These are phyloP conservation scores for Pristionchus japonicus DNA, from an alignment of 2,888 invertebrate species.

Conservation along the genomic window DNA sequence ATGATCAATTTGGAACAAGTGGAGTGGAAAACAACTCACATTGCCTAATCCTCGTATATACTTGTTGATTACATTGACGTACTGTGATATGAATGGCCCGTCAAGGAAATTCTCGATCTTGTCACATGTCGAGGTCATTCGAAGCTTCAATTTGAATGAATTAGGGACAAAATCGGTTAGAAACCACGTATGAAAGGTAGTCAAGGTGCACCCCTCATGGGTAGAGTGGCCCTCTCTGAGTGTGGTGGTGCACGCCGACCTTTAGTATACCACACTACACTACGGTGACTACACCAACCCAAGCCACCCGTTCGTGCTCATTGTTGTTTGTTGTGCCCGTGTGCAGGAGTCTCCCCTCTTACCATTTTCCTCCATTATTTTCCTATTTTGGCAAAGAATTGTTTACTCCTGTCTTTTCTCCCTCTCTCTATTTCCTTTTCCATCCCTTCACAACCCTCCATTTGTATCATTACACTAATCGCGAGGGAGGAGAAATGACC, in stretches of 20 bases:
- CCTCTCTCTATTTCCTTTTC: not conserved
- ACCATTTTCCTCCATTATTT: not conserved
- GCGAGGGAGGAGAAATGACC: not conserved
- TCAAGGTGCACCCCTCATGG: not conserved
- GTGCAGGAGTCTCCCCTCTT: not conserved
- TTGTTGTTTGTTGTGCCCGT: not conserved
- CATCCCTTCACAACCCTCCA: not conserved
- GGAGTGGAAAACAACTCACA: not conserved
- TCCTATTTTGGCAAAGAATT: not conserved
- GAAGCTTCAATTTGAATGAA: not conserved
- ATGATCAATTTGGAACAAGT: not conserved
- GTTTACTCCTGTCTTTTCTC: not conserved
- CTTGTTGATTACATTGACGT: constrained; percentile 36
- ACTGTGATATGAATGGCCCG: constrained; percentile 26
- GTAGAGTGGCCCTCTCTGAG: not conserved
- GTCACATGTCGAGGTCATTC: constrained; percentile 47
- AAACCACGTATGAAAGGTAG: not conserved
- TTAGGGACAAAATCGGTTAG: not conserved
- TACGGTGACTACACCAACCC: not conserved
- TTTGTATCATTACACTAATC: not conserved
- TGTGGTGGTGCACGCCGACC: not conserved
- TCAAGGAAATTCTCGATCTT: constrained; percentile 33
- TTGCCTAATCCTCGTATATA: constrained; percentile 40
- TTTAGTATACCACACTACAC: not conserved
- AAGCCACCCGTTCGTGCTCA: too few relatives aligned